These are phyloP conservation scores for Lissocephala sabroskyi DNA, from an alignment of 2,888 invertebrate genomes.

Conservation along the genomic window DNA sequence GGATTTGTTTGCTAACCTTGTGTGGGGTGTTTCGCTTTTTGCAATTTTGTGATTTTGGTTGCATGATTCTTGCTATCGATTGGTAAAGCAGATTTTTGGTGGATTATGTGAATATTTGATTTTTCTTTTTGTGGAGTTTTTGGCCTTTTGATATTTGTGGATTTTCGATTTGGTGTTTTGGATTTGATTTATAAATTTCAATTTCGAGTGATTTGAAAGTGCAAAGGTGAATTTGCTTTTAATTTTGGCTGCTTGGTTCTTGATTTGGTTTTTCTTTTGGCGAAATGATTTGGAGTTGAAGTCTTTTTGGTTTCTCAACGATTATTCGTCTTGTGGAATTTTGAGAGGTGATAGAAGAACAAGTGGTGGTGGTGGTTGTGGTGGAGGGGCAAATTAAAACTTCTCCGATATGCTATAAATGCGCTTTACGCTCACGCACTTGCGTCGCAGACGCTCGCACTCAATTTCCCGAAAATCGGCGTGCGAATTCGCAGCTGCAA, in stretches of 20 bases:
- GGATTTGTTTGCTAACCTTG: constrained; percentile 47
- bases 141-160: neutral
- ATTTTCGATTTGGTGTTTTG: no score
- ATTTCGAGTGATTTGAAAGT: no score
- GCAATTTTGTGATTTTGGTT: constrained; percentile 61
- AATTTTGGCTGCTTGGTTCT: constrained; percentile 21
- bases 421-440: constrained; percentile 71
- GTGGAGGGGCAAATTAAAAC: constrained; percentile 45
- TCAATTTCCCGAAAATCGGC: constrained; percentile 70
- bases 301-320: constrained; percentile 1
- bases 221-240: constrained; percentile 16
- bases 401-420: constrained; percentile 72
- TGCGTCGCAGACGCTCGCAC: constrained; percentile 69
- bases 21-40: constrained; percentile 58
- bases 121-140: no score
- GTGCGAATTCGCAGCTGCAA: constrained; percentile 47
- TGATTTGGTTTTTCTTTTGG: constrained; percentile 9
- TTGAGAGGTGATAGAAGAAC: constrained; percentile 10
- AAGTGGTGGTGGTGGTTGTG: neutral
- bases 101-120: no score
- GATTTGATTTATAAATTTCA: constrained; percentile 8
- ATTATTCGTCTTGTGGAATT: neutral
- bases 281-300: neutral
- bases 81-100: no score
- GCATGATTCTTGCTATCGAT: constrained; percentile 44